Base-by-base conservation (phyloP, 2,797 vertebrate genomes). In the Alauda arvensis region DNA sequence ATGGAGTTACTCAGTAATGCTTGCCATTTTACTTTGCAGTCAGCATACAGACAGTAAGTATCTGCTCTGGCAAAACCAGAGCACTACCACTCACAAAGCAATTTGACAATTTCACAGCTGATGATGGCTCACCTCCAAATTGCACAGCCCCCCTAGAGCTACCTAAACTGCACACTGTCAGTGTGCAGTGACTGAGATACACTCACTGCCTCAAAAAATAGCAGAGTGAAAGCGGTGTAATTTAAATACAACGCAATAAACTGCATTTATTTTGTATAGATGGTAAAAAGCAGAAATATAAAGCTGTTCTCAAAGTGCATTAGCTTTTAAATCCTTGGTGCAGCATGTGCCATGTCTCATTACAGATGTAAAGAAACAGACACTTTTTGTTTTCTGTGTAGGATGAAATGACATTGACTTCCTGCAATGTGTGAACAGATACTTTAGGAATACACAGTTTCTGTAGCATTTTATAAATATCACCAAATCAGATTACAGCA, bases 321-420 rank as follows among this genome's bases (percentile, higher is more conserved):
- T 62, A 62, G 37, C 48, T 77, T 87, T 80, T 66, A 79, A 79
- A 53, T 77, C 25, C 57, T 77, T 69, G 55, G 9, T n/a, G 37
- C 23, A 81, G n/a, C 21, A 14, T 40, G 14, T 68, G 49, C 25
- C 39, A 23, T 9, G 10, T 79, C 57, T 76, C 31, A 59, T 63
- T 68, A 74, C 52, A 66, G 20, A 33, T 72, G 78, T 89, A 75
- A 94, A 77, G 56, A 85, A 89, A 83, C 33, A 67, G 59, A 86
- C 4, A 5, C 8, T 87, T 92, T 78, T 57, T 5, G 6, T 91
- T 93, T 95, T 93, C 48, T 72, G 82, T 42, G 9, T 75, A 86
- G 61, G 31, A 84, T 68, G 61, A 88, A 77, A 45, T 68, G 11
- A 21, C 20, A 18, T 55, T 37, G 37, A 25, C 10, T 68, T 57